Percentiles rank a stretch among this genome's conserved stretches.
phyloP scores from a whole-genome alignment of 1,140 invertebrate species.

The Tenebrio molitor region DNA sequence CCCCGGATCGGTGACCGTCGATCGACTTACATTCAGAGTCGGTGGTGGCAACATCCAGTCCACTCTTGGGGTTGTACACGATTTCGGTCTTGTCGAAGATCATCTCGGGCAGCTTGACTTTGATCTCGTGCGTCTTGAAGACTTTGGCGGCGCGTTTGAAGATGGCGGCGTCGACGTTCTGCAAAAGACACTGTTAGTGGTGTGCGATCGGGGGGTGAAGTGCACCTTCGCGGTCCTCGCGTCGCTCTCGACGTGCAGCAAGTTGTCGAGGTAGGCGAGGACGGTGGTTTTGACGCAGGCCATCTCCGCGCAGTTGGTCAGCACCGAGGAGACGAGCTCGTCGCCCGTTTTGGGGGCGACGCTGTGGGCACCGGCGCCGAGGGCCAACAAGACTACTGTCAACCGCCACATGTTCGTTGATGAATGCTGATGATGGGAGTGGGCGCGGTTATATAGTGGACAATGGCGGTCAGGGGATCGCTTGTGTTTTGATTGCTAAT shows the following conservation, averaged over 20 bases:
- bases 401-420: constrained; percentile 63
- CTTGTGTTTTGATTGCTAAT: constrained; percentile 60
- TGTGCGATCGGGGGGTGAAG: too few relatives aligned
- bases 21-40: constrained; percentile 67
- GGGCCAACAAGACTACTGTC: constrained; percentile 65
- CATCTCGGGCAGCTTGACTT: constrained; percentile 78
- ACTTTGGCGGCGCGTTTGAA: constrained; percentile 78
- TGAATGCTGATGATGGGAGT: constrained; percentile 57
- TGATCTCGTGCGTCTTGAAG: constrained; percentile 79
- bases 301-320: constrained; percentile 79
- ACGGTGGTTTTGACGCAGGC: constrained; percentile 81
- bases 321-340: constrained; percentile 78
- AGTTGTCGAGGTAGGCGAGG: constrained; percentile 78
- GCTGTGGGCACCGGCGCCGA: constrained; percentile 68
- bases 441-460: constrained; percentile 66
- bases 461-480: constrained; percentile 60
- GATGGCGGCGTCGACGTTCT: constrained; percentile 81
- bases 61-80: constrained; percentile 77
- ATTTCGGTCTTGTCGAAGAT: constrained; percentile 78
- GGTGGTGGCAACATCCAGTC: constrained; percentile 73
- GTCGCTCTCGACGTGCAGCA: constrained; percentile 75
- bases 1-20: background rate
- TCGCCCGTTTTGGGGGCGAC: constrained; percentile 72
- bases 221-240: constrained; percentile 64
- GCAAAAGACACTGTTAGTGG: constrained; percentile 61